Conservation (phyloP, 1,140 invertebrate species). For the Holcopasites calliopsidis region DNA sequence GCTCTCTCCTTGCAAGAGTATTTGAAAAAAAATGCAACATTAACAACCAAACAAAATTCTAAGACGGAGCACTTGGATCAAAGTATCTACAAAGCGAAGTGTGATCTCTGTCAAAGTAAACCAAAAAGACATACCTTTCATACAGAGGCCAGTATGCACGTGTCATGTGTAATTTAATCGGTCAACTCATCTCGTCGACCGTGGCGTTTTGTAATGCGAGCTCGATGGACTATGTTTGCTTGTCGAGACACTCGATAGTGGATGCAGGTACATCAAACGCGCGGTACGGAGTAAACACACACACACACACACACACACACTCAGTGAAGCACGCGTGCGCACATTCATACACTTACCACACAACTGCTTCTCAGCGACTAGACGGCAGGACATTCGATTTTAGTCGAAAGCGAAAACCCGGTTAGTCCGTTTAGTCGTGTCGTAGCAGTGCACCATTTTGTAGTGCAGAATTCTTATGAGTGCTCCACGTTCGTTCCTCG, state of each 20-base stretch:
- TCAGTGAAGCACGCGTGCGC: conserved; percentile 19
- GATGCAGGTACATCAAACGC: conserved; percentile 12
- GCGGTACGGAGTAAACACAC: background rate
- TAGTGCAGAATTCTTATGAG: background rate
- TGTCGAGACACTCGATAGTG: conserved; percentile 33
- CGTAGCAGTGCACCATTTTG: conserved; percentile 16
- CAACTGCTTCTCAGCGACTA: conserved; percentile 4
- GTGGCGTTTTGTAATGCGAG: conserved; percentile 47
- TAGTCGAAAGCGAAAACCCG: conserved; percentile 70
- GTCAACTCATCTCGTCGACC: conserved; percentile 36
- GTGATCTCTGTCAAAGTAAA: background rate
- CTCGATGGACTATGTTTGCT: conserved; percentile 20
- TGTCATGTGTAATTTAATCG: conserved; percentile 48
- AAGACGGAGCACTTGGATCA: background rate
- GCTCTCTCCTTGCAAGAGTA: conserved; percentile 26
- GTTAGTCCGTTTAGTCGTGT: conserved; percentile 30
- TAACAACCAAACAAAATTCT: too few relatives aligned
- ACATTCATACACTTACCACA: conserved; percentile 19
- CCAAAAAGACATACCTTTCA: conserved; percentile 5
- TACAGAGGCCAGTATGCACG: conserved; percentile 1
- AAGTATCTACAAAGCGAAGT: background rate
- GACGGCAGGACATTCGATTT: conserved; percentile 63
- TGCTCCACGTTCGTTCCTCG: background rate
- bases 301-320: background rate
- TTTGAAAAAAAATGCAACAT: too few relatives aligned